Base-by-base conservation (phyloP, 2,888 invertebrate species). In the Acrobasis consociella region DNA sequence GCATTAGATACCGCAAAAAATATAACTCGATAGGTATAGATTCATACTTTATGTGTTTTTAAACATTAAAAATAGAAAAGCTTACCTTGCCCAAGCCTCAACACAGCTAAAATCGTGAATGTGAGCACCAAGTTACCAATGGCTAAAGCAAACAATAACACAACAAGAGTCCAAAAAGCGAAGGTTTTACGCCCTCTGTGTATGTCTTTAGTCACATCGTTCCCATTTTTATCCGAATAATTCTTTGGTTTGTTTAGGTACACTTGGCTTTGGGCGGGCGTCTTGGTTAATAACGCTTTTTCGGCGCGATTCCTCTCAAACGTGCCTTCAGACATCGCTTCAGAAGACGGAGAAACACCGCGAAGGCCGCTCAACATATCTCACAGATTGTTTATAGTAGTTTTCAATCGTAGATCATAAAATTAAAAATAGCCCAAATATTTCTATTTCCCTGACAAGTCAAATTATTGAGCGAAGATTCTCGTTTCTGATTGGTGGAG, bases 41-140 rank as follows among this genome's bases (percentile, higher is more conserved):
- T 31, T 31, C 2, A 31, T 31, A 31, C 31, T 5, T 31, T 31
- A 7, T 5, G 31, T 31, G 31, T 31, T 31, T 31, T 7, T 22
- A 22, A 3, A 31, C 31, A 38, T 42, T 61, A 16, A n/a, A 17
- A 17, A 37, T 58, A 37, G 5, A 49, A 53, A 59, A 37, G 61
- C 46, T 73, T 80, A 93, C 93, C 92, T 80, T 95, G 95, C 0
- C 97, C 97, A 64, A 98, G 93, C 64, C 96, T 93, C 52, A 98
- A 82, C 0, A 97, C 97, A 9, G 96, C 95, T 63, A 97, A 93
- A 61, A 98, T 96, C 0, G 96, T 96, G 50, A 97, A 93, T 0
- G 97, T 97, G 2, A 97, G 86, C 49, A 97, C 88, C 60, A 97
- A 92, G 88, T 97, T 97, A 11, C 96, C 97, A 51, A 97, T 93